Evolutionary conservation across 1,140 invertebrate species (phyloP).

Genomic region (Alviniconcha marisindica): DNA sequence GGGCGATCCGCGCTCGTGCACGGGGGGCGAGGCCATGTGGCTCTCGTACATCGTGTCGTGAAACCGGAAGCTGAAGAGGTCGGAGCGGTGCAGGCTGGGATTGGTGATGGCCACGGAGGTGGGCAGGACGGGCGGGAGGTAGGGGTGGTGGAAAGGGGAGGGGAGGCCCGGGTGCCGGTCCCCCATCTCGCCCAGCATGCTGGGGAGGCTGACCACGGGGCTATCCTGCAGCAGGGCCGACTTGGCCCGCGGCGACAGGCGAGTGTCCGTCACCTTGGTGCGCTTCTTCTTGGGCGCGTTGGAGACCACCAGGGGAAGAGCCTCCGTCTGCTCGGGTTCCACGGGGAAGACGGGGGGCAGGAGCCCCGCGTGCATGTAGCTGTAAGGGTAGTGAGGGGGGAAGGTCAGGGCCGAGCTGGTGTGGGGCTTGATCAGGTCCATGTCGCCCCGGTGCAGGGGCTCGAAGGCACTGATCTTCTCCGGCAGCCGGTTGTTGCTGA

Average conservation of each 20-base stretch:
- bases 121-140: slow-evolving; percentile 86
- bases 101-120: slow-evolving; percentile 97
- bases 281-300: slow-evolving; percentile 94
- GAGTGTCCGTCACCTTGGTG: slow-evolving; percentile 96
- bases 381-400: slow-evolving; percentile 63
- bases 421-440: slow-evolving; percentile 53
- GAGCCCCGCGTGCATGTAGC: slow-evolving; percentile 71
- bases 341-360: slow-evolving; percentile 81
- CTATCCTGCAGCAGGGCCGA: slow-evolving; percentile 71
- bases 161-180: slow-evolving; percentile 51
- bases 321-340: slow-evolving; percentile 91
- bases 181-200: slow-evolving; percentile 30
- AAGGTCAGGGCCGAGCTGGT: slow-evolving; percentile 53
- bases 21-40: slow-evolving; percentile 59
- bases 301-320: slow-evolving; percentile 91
- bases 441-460: slow-evolving; percentile 52
- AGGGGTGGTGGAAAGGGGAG: slow-evolving; percentile 48
- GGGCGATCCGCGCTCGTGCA: slow-evolving; percentile 65
- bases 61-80: slow-evolving; percentile 86
- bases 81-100: slow-evolving; percentile 95
- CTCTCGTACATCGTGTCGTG: slow-evolving; percentile 78
- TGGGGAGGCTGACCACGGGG: slow-evolving; percentile 52
- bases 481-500: slow-evolving; percentile 45
- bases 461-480: slow-evolving; percentile 71
- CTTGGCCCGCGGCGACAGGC: slow-evolving; percentile 86